Evolutionary conservation across 1,140 invertebrate species (phyloP).

Genomic region (Drosophila seguyi): DNA sequence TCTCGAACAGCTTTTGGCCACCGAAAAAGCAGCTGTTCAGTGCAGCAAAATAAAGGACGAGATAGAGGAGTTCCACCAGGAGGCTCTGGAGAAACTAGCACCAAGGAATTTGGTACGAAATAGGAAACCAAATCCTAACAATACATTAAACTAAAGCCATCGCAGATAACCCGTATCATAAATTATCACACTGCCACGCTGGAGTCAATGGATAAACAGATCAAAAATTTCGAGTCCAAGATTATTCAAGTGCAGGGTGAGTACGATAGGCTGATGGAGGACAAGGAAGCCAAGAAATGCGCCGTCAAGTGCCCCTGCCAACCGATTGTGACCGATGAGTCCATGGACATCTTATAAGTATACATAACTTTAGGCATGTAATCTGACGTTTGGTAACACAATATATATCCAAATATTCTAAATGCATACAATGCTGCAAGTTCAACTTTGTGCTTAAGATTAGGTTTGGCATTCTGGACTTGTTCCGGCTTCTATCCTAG

Average conservation of each 20-base stretch:
- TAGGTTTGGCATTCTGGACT: slow-evolving; percentile 26
- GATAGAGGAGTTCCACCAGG: slow-evolving; percentile 27
- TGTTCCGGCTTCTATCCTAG: slow-evolving; percentile 10
- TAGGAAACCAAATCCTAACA: too few species aligned
- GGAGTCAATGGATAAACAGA: slow-evolving; percentile 34
- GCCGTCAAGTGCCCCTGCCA: slow-evolving; percentile 5
- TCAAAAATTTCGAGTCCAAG: slow-evolving; percentile 15
- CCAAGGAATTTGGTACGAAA: slow-evolving; percentile 30
- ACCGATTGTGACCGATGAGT: not conserved
- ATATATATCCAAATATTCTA: slow-evolving; percentile 29
- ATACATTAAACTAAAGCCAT: not conserved
- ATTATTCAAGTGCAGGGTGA: not conserved
- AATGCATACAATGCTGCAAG: slow-evolving; percentile 60
- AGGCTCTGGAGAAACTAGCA: not conserved
- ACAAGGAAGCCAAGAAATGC: slow-evolving; percentile 1
- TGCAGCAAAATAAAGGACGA: slow-evolving; percentile 38
- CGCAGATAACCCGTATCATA: slow-evolving; percentile 41
- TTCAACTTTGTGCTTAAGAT: slow-evolving; percentile 70
- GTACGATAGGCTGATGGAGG: slow-evolving; percentile 12
- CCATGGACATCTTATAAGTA: not conserved
- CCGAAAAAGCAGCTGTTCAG: slow-evolving; percentile 28
- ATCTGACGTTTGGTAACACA: slow-evolving; percentile 15
- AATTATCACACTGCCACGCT: slow-evolving; percentile 35
- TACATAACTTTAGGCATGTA: slow-evolving; percentile 8
- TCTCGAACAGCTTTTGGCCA: slow-evolving; percentile 39